Base-by-base conservation (phyloP, 2,797 vertebrate species). In the Geotrypetes seraphini region DNA sequence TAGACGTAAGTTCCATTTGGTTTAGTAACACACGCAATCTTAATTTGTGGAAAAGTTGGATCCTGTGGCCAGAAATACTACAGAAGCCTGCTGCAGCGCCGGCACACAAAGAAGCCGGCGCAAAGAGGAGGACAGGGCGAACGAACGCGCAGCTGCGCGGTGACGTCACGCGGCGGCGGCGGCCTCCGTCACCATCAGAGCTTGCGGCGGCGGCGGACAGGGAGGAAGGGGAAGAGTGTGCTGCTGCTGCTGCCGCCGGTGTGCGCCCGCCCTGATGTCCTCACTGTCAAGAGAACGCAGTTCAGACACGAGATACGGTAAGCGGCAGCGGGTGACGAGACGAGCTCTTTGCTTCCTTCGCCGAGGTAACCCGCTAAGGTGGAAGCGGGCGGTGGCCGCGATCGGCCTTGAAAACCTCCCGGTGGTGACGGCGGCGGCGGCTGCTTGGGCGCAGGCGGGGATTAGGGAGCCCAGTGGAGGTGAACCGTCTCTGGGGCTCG, bases 311-410 rank as follows among this genome's bases (percentile, higher is more conserved):
- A 37, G 36, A 30, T 43, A 17, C 16, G 13, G 60, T 50, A 49
- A 43, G 36, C 39, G 52, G 19, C 48, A 36, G 47, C 43, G 50
- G n/a, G n/a, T n/a, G n/a, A n/a, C n/a, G n/a, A n/a, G n/a, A n/a
- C n/a, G n/a, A n/a, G n/a, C n/a, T n/a, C n/a, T n/a, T n/a, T n/a
- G n/a, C n/a, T n/a, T 18, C 21, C n/a, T 10, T 13, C 18, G 18
- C n/a, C n/a, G n/a, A n/a, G 30, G 12, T 7, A 43, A 38, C 33
- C 13, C 11, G 16, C n/a, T n/a, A n/a, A n/a, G n/a, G n/a, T n/a
- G n/a, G n/a, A n/a, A n/a, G n/a, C n/a, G n/a, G n/a, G n/a, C n/a
- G n/a, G n/a, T n/a, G n/a, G n/a, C n/a, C n/a, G n/a, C n/a, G 10
- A 30, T 33, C 8, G 21, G 36, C 10, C 25, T 19, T 18, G 43